phyloP scores from a whole-genome alignment of 2,888 invertebrate species.

The Ctenicera cuprea region DNA sequence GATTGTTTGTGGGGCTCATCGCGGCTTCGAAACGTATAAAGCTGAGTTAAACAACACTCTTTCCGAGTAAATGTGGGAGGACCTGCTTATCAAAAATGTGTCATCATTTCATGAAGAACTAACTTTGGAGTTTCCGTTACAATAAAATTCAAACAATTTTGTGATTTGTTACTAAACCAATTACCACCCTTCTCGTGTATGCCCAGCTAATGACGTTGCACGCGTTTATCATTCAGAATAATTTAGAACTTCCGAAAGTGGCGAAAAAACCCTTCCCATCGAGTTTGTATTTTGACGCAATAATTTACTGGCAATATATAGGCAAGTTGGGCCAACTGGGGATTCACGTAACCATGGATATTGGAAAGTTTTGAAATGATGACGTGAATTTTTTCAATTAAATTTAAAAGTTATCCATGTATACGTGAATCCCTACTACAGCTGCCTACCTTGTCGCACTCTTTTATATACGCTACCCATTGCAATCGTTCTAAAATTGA shows the following conservation, averaged over 20 bases:
- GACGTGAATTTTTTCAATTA: too few relatives aligned
- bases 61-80: slow-evolving; percentile 32
- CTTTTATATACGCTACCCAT: too few relatives aligned
- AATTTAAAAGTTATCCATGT: too few relatives aligned
- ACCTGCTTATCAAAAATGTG: slow-evolving; percentile 44
- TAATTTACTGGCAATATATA: not conserved
- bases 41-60: slow-evolving; percentile 52
- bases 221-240: too few relatives aligned
- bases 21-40: slow-evolving; percentile 65
- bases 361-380: too few relatives aligned
- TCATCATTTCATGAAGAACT: slow-evolving; percentile 19
- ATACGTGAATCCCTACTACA: too few relatives aligned
- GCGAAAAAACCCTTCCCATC: not conserved
- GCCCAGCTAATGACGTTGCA: too few relatives aligned
- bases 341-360: too few relatives aligned
- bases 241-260: not conserved
- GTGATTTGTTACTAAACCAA: not conserved
- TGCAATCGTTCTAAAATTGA: too few relatives aligned
- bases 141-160: not conserved
- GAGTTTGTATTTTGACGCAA: not conserved
- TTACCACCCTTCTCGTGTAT: not conserved
- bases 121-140: not conserved
- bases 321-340: too few relatives aligned
- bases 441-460: too few relatives aligned
- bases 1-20: slow-evolving; percentile 69